Percentiles rank a stretch among this genome's conserved stretches.
Conservation (phyloP, 2,888 invertebrate genomes). For the Nycteola revayana region DNA sequence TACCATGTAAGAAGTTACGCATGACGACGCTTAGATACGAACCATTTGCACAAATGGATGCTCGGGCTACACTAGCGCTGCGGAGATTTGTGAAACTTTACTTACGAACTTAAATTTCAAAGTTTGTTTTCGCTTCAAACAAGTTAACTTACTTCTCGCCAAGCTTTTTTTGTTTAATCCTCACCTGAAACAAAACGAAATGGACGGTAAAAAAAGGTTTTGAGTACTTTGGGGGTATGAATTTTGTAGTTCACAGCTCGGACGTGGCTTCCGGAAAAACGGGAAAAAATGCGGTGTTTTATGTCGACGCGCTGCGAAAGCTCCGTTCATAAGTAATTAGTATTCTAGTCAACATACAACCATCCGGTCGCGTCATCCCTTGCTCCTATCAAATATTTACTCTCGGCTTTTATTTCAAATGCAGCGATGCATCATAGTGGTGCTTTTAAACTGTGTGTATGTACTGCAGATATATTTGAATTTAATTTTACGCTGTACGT, state of each 20-base stretch:
- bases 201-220: conserved; percentile 15
- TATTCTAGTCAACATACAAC: conserved; percentile 51
- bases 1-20: conserved; percentile 18
- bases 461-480: too few species aligned
- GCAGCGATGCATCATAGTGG: conserved; percentile 34
- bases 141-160: conserved; percentile 16
- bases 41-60: conserved; percentile 32
- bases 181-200: conserved; percentile 34
- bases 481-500: too few species aligned
- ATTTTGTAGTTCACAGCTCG: conserved; percentile 9
- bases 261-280: conserved; percentile 8
- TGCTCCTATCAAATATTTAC: conserved; percentile 45
- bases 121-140: conserved; percentile 7
- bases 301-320: conserved; percentile 25
- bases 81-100: conserved; percentile 17
- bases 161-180: conserved; percentile 4
- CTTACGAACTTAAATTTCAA: conserved; percentile 4
- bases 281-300: conserved; percentile 23
- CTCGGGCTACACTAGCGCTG: conserved; percentile 40
- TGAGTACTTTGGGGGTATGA: conserved; percentile 2
- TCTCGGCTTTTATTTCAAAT: conserved; percentile 42
- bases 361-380: conserved; percentile 41
- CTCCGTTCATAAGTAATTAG: conserved; percentile 44
- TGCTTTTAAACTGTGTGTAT: too few species aligned
- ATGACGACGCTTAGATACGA: conserved; percentile 26